Evolutionary conservation across 2,888 invertebrate species (phyloP).

Genomic region (Cheilosia vernalis): DNA sequence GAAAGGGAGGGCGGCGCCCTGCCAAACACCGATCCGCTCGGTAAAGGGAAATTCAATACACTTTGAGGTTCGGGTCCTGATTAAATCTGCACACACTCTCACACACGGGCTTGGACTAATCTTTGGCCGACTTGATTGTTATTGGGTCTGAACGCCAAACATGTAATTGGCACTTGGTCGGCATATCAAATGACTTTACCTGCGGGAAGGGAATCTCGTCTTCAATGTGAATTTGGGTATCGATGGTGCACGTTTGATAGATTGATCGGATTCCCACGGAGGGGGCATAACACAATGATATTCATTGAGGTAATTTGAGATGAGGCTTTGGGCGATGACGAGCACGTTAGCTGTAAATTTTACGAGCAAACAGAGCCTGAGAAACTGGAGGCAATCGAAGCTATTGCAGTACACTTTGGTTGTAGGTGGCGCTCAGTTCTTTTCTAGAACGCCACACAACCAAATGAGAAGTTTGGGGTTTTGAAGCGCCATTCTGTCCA

Average conservation of each 20-base stretch:
- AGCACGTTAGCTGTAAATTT: neutral
- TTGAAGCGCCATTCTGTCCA: too few species aligned
- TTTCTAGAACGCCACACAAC: too few species aligned
- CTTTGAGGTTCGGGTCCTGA: conserved; percentile 54
- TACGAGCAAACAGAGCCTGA: neutral
- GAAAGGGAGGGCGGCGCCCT: conserved; percentile 29
- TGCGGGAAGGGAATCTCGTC: conserved; percentile 14
- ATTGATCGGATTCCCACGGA: conserved; percentile 60
- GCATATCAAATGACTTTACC: conserved; percentile 61
- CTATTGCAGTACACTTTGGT: too few species aligned
- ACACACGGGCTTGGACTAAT: conserved; percentile 30
- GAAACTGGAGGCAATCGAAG: neutral
- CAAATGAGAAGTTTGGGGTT: too few species aligned
- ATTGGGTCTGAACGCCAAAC: conserved; percentile 51
- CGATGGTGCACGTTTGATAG: conserved; percentile 38
- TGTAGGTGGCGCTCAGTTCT: too few species aligned
- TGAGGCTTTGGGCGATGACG: neutral
- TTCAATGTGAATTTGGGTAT: conserved; percentile 27
- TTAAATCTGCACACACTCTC: conserved; percentile 51
- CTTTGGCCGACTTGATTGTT: conserved; percentile 60
- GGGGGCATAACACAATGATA: conserved; percentile 8
- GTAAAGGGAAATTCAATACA: conserved; percentile 52
- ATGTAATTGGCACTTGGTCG: conserved; percentile 69
- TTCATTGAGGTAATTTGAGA: conserved; percentile 65
- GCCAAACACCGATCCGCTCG: conserved; percentile 11